Conservation (phyloP, 2,797 vertebrate genomes). For the Tangara arthus region DNA sequence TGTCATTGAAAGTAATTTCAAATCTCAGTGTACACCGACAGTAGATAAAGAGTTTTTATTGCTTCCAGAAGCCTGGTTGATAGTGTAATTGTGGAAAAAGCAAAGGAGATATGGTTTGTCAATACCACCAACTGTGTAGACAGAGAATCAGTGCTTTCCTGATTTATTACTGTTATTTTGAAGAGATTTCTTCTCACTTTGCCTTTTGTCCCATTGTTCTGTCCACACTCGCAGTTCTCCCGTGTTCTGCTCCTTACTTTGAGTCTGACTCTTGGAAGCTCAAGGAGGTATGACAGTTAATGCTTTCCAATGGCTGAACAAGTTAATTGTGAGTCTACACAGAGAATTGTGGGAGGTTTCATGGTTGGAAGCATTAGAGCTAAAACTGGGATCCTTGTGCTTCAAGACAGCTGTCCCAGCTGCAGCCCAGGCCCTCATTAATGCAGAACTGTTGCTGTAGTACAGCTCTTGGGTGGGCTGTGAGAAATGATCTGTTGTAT, state of each 20-base stretch:
- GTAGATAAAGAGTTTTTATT: slow-evolving; percentile 4
- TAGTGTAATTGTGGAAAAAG: background rate
- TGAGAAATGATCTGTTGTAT: background rate
- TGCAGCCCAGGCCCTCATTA: background rate
- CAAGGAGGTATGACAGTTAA: background rate
- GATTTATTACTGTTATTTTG: slow-evolving; percentile 11
- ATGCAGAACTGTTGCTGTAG: background rate
- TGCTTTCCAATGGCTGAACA: background rate
- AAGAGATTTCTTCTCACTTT: background rate
- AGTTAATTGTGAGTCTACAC: background rate
- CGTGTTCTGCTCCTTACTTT: background rate
- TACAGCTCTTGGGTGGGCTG: background rate
- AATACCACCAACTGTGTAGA: background rate
- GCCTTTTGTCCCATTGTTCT: background rate
- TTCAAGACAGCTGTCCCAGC: background rate
- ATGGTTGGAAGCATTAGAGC: background rate
- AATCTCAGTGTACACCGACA: background rate
- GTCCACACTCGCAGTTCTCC: accelerated
- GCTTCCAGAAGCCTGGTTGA: background rate
- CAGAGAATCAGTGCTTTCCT: background rate
- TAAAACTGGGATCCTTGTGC: background rate
- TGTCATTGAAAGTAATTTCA: slow-evolving; percentile 30
- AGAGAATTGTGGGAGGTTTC: background rate
- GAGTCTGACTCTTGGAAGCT: background rate
- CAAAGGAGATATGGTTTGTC: background rate